phyloP scores from a whole-genome alignment of 2,113 vertebrate species.

The Amphiprion percula region DNA sequence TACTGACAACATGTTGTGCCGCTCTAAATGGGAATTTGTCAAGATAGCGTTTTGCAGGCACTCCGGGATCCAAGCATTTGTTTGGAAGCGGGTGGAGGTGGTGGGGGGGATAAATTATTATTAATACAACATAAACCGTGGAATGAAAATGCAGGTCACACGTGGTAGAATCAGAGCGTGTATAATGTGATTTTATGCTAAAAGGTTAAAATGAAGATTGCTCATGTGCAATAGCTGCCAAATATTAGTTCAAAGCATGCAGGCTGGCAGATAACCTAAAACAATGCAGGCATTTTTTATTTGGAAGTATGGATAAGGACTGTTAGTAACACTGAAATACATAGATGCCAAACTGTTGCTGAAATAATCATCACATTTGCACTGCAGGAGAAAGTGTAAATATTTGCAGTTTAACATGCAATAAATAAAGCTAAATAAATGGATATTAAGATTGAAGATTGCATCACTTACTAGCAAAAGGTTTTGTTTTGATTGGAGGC shows the following conservation, averaged over 20 bases:
- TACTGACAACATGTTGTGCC: conserved; percentile 17
- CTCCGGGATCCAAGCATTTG: conserved; percentile 4
- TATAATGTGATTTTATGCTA: conserved; percentile 31
- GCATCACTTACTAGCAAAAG: not conserved
- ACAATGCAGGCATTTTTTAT: not conserved
- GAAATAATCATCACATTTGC: not conserved
- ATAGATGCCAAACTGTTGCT: not conserved
- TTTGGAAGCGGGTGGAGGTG: not conserved
- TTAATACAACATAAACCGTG: not conserved
- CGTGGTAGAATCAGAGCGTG: conserved; percentile 29
- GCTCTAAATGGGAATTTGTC: conserved; percentile 55
- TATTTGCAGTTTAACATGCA: not conserved
- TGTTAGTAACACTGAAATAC: not conserved
- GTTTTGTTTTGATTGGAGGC: conserved; percentile 14
- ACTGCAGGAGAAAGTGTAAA: conserved; percentile 10
- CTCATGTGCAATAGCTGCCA: conserved; percentile 20
- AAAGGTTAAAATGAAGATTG: conserved; percentile 22
- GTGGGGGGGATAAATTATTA: not conserved
- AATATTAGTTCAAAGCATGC: not conserved
- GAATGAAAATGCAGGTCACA: not conserved
- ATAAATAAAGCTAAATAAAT: not conserved
- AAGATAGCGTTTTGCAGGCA: not conserved
- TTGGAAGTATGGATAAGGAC: not conserved
- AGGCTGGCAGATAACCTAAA: conserved; percentile 1
- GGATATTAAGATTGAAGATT: not conserved